Conservation (phyloP, 1,140 invertebrate species). For the Microplitis mediator region DNA sequence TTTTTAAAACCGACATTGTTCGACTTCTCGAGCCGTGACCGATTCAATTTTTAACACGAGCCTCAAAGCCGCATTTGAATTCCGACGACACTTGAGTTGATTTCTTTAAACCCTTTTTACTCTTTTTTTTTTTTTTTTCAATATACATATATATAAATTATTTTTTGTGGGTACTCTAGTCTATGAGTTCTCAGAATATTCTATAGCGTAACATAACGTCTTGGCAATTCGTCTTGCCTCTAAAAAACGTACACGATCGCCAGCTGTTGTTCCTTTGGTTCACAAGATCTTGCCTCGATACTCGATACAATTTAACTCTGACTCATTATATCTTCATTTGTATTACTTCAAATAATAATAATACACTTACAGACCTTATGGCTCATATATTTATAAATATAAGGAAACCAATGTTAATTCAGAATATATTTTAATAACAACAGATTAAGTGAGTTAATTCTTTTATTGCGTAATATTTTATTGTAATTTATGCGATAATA, state of each 20-base stretch:
- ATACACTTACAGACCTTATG: too few relatives aligned
- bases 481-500: too few relatives aligned
- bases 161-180: neutral
- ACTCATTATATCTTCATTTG: too few relatives aligned
- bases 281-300: neutral
- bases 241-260: constrained; percentile 25
- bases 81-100: constrained; percentile 15
- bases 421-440: too few relatives aligned
- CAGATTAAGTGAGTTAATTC: too few relatives aligned
- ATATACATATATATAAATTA: neutral
- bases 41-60: constrained; percentile 60
- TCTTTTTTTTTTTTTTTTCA: constrained; percentile 1
- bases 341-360: too few relatives aligned
- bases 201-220: constrained; percentile 29
- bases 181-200: too few relatives aligned
- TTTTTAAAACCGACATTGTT: constrained; percentile 48
- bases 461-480: too few relatives aligned
- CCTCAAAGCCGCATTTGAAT: constrained; percentile 32
- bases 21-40: constrained; percentile 57
- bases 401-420: too few relatives aligned
- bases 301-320: neutral
- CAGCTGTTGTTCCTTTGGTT: constrained; percentile 17
- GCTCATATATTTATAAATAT: too few relatives aligned
- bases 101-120: constrained; percentile 10
- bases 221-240: constrained; percentile 33